These are phyloP conservation scores for Stenotaenia linearis DNA, from an alignment of 2,888 invertebrate species.

Conservation along the genomic window DNA sequence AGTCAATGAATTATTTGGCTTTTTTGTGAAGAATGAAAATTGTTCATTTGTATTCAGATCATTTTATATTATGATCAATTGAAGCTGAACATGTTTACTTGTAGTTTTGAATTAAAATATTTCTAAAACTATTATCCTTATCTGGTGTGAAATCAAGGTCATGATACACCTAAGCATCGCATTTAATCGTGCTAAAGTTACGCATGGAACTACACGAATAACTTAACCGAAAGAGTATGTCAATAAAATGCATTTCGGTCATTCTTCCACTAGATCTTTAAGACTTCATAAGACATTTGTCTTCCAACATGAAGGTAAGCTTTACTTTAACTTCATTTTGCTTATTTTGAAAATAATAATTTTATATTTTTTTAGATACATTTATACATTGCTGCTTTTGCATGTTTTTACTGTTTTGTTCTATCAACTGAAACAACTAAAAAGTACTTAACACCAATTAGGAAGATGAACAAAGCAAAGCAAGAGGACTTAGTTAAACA, in stretches of 20 bases:
- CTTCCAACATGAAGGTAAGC: not conserved
- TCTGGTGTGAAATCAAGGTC: not conserved
- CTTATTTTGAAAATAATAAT: not conserved
- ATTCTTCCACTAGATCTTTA: not conserved
- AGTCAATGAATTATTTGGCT: no score
- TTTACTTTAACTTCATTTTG: not conserved
- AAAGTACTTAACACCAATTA: not conserved
- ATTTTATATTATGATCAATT: no score
- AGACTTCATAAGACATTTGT: not conserved
- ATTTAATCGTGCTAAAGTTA: not conserved
- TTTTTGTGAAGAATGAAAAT: no score
- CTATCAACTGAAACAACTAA: not conserved
- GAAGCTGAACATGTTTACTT: no score
- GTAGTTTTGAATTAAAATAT: no score
- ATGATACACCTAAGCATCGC: not conserved
- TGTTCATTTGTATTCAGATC: no score
- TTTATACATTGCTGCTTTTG: not conserved
- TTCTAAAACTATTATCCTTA: not conserved
- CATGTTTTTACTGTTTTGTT: not conserved
- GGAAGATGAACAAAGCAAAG: not conserved
- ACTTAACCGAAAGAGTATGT: not conserved
- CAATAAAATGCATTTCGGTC: not conserved
- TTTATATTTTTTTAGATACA: not conserved
- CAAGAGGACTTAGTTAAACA: not conserved
- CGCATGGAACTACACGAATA: not conserved